A percentile compares a stretch with the other conserved stretches of the same genome.
Evolutionary conservation across 2,797 vertebrate species (phyloP).

Genomic region (Rhynchotus rufescens): DNA sequence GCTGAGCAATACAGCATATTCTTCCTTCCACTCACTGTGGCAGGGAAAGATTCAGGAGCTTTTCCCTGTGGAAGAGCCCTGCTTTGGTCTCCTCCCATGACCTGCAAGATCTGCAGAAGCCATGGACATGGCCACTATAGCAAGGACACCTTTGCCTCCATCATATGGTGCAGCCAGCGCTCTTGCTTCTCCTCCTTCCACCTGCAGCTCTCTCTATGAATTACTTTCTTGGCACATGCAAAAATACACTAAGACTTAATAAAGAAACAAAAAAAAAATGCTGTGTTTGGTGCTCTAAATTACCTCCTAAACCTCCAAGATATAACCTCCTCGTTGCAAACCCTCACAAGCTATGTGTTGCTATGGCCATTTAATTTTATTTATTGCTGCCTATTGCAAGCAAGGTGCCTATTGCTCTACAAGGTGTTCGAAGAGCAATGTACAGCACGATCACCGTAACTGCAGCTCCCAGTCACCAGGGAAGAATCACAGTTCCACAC

Average conservation of each 20-base stretch:
- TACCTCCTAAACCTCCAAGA: background rate
- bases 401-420: background rate
- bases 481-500: background rate
- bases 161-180: background rate
- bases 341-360: fast-evolving
- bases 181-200: background rate
- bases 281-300: background rate
- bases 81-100: background rate
- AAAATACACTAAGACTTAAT: background rate
- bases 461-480: background rate
- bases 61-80: background rate
- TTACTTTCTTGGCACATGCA: background rate
- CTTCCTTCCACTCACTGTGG: fast-evolving
- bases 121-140: fast-evolving
- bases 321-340: background rate
- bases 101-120: background rate
- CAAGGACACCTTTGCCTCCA: fast-evolving
- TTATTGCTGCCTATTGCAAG: background rate
- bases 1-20: background rate
- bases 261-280: background rate
- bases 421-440: background rate
- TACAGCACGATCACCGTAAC: background rate
- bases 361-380: background rate
- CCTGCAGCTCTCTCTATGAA: background rate
- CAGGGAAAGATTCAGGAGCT: background rate